A percentile compares a stretch with the other conserved stretches of the same genome.
phyloP scores from a whole-genome alignment of 2,888 invertebrate species.

The Agrochola circellaris region DNA sequence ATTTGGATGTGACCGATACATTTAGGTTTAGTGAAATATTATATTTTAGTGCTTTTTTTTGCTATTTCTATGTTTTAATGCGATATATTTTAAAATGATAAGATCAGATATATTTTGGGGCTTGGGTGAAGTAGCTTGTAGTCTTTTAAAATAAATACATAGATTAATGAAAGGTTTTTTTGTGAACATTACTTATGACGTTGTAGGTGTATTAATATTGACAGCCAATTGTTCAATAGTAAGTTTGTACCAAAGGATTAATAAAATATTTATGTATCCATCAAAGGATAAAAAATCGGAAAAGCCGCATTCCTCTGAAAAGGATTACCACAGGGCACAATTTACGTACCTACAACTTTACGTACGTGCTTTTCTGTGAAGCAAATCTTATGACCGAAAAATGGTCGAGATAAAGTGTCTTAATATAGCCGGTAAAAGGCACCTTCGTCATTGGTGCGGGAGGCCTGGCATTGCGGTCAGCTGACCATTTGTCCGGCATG shows the following conservation, averaged over 20 bases:
- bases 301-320: no score
- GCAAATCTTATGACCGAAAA: conserved; percentile 39
- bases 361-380: neutral
- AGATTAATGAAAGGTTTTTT: neutral
- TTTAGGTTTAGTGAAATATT: neutral
- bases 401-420: conserved; percentile 10
- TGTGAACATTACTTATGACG: neutral
- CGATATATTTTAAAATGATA: neutral
- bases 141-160: neutral
- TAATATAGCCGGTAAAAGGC: conserved; percentile 36
- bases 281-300: no score
- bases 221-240: neutral
- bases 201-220: no score
- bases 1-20: conserved; percentile 3
- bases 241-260: neutral
- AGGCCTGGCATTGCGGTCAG: conserved; percentile 25
- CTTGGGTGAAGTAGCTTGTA: neutral
- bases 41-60: neutral
- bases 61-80: neutral
- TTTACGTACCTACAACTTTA: no score
- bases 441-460: conserved; percentile 35
- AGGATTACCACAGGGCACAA: no score
- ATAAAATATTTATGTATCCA: no score
- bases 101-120: no score
- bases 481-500: neutral